A percentile compares a stretch with the other conserved stretches of the same genome.
phyloP scores from a whole-genome alignment of 2,113 vertebrate species.

The Martes martes region DNA sequence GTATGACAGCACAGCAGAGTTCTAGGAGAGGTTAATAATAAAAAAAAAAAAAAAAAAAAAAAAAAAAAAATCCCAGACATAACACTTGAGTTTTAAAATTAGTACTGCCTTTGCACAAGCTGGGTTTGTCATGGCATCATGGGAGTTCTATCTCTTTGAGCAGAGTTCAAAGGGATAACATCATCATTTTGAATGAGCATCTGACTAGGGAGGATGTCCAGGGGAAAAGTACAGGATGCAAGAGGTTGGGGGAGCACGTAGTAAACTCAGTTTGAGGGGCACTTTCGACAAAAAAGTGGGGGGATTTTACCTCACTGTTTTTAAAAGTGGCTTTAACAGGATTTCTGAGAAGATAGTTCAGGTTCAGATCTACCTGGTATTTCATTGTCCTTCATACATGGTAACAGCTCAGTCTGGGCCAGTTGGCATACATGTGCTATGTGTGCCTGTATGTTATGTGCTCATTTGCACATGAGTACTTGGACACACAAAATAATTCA shows the following conservation, averaged over 20 bases:
- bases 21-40: constrained; percentile 57
- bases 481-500: neutral
- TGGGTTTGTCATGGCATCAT: constrained; percentile 15
- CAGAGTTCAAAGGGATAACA: neutral
- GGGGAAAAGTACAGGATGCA: neutral
- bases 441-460: accelerated
- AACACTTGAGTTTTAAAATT: constrained; percentile 75
- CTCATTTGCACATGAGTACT: neutral
- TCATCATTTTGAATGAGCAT: neutral
- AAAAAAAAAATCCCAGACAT: constrained; percentile 65
- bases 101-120: constrained; percentile 12
- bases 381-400: neutral
- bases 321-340: neutral
- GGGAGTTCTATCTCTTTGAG: neutral
- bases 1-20: constrained; percentile 72
- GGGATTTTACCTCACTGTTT: neutral
- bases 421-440: too few relatives aligned
- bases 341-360: neutral
- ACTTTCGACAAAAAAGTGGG: neutral
- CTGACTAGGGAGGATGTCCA: neutral
- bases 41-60: neutral
- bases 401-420: neutral
- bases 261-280: neutral
- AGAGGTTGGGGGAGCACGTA: neutral
- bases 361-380: neutral